A percentile compares a stretch with the other conserved stretches of the same genome.
These are phyloP conservation scores for Amphibalanus amphitrite DNA, from an alignment of 1,140 invertebrate species.

Conservation along the genomic window DNA sequence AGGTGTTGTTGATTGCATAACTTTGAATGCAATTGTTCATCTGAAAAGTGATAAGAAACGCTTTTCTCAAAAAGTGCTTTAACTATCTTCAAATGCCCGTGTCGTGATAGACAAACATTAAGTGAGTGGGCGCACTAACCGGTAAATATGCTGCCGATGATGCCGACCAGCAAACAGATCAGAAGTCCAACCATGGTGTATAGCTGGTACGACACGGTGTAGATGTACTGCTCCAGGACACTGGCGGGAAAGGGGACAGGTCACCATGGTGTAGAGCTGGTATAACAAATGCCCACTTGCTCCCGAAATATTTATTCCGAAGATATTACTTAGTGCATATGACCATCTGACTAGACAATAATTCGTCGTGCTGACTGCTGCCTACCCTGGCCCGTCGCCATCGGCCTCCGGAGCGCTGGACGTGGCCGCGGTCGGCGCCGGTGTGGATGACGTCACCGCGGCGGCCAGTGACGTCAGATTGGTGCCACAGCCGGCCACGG, in stretches of 20 bases:
- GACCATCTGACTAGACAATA: no score
- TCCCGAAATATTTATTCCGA: no score
- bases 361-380: no score
- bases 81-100: no score
- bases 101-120: no score
- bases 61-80: no score
- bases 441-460: not conserved
- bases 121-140: constrained; percentile 8
- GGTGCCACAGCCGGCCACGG: constrained; percentile 8
- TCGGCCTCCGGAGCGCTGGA: constrained; percentile 1
- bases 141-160: constrained; percentile 9
- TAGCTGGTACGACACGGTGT: constrained; percentile 12
- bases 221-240: constrained; percentile 9
- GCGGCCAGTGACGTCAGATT: constrained; percentile 8
- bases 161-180: constrained; percentile 9
- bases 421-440: not conserved
- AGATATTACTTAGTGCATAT: no score
- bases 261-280: no score
- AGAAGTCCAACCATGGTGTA: constrained; percentile 7
- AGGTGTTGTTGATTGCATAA: no score
- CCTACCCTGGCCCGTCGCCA: not conserved
- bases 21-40: no score
- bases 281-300: no score
- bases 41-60: no score
- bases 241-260: not conserved